Conservation (phyloP, 1,140 invertebrate genomes). For the Drosophila persimilis region DNA sequence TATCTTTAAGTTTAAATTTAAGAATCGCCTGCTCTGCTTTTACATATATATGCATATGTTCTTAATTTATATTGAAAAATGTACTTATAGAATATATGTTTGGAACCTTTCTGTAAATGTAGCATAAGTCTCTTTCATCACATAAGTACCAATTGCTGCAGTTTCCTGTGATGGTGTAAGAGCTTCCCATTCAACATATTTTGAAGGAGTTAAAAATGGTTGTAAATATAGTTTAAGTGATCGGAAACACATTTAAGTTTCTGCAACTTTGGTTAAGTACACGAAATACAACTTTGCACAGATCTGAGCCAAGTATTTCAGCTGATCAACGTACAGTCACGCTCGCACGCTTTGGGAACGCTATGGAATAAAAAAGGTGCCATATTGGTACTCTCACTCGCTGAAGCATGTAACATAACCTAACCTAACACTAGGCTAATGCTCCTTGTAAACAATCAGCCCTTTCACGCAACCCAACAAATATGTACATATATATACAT, state of each 20-base stretch:
- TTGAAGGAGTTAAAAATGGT: no score
- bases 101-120: no score
- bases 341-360: slow-evolving; percentile 59
- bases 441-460: slow-evolving; percentile 59
- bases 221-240: background rate
- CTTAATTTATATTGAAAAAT: no score
- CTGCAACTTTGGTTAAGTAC: background rate
- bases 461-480: slow-evolving; percentile 2
- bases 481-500: slow-evolving; percentile 1
- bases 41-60: background rate
- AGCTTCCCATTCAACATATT: no score
- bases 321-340: slow-evolving; percentile 35
- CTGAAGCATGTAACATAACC: slow-evolving; percentile 27
- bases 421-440: slow-evolving; percentile 5
- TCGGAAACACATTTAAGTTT: background rate
- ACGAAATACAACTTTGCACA: background rate
- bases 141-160: no score
- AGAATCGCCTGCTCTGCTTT: background rate
- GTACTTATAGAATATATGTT: no score
- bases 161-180: no score
- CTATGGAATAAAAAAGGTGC: slow-evolving; percentile 56
- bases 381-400: slow-evolving; percentile 24
- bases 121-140: no score
- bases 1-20: background rate
- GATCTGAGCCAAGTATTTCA: background rate